Percentiles rank a stretch among this genome's conserved stretches.
phyloP scores from a whole-genome alignment of 2,888 invertebrate genomes.

The Synergus japonicus region DNA sequence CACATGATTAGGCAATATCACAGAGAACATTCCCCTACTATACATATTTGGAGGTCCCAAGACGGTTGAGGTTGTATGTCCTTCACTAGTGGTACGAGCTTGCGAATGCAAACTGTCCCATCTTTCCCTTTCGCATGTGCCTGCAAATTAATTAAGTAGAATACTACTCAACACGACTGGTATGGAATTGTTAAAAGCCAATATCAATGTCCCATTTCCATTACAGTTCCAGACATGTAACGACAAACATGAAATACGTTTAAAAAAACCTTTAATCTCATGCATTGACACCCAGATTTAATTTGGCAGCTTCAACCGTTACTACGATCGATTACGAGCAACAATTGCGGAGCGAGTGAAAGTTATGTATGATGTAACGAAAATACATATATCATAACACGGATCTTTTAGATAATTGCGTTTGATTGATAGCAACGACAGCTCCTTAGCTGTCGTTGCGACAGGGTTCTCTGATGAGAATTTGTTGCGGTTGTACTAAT shows the following conservation, averaged over 20 bases:
- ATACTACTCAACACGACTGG: not conserved
- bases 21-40: slow-evolving; percentile 73
- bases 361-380: slow-evolving; percentile 60
- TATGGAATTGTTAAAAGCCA: slow-evolving; percentile 55
- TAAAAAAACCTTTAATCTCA: not conserved
- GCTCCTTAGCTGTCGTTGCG: too few species aligned
- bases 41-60: slow-evolving; percentile 73
- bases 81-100: slow-evolving; percentile 83
- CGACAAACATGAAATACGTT: slow-evolving; percentile 12
- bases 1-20: slow-evolving; percentile 6
- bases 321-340: slow-evolving; percentile 22
- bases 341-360: slow-evolving; percentile 17
- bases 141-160: slow-evolving; percentile 62
- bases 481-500: slow-evolving; percentile 72
- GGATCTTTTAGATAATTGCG: slow-evolving; percentile 77
- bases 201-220: slow-evolving; percentile 56
- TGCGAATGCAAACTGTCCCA: slow-evolving; percentile 91
- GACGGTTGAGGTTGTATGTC: slow-evolving; percentile 72
- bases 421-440: slow-evolving; percentile 78
- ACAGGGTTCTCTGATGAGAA: slow-evolving; percentile 84
- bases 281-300: not conserved
- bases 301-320: slow-evolving; percentile 31
- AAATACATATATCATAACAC: slow-evolving; percentile 77
- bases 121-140: slow-evolving; percentile 81
- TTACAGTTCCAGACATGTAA: not conserved